Conservation (phyloP, 2,113 vertebrate genomes). For the Lagopus muta region DNA sequence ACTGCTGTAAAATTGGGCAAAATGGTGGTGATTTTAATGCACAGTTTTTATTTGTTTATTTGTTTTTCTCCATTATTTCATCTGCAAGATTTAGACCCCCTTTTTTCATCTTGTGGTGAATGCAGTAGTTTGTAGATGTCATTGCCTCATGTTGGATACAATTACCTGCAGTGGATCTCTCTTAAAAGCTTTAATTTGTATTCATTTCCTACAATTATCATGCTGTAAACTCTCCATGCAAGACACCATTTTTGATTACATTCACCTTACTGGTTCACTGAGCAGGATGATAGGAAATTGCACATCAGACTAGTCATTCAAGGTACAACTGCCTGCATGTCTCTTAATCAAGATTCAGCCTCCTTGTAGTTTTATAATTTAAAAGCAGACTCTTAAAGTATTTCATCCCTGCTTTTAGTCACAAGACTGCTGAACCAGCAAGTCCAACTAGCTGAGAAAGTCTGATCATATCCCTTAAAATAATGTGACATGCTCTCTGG, state of each 20-base stretch:
- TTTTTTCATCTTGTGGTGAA: not conserved
- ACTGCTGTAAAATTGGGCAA: not conserved
- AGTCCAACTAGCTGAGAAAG: not conserved
- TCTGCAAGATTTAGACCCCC: not conserved
- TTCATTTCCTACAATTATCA: constrained; percentile 37
- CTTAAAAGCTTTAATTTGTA: constrained; percentile 52
- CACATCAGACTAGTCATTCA: not conserved
- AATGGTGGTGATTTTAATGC: not conserved
- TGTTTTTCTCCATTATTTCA: not conserved
- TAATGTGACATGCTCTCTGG: not conserved
- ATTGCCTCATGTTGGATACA: not conserved
- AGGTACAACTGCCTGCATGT: constrained; percentile 2
- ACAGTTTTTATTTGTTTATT: rapidly evolving
- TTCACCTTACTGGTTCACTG: constrained; percentile 53
- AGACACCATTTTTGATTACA: constrained; percentile 19
- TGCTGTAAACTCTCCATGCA: constrained; percentile 37
- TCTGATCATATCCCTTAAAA: constrained; percentile 27
- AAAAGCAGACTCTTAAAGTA: constrained; percentile 22
- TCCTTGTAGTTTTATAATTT: constrained; percentile 24
- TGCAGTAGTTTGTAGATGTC: not conserved
- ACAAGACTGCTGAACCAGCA: constrained; percentile 10
- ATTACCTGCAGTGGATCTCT: not conserved
- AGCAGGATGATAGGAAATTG: constrained; percentile 43
- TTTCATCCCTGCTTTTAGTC: constrained; percentile 5
- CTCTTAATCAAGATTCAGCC: constrained; percentile 43